phyloP scores from a whole-genome alignment of 2,113 vertebrate genomes.

The Lutjanus erythropterus region DNA sequence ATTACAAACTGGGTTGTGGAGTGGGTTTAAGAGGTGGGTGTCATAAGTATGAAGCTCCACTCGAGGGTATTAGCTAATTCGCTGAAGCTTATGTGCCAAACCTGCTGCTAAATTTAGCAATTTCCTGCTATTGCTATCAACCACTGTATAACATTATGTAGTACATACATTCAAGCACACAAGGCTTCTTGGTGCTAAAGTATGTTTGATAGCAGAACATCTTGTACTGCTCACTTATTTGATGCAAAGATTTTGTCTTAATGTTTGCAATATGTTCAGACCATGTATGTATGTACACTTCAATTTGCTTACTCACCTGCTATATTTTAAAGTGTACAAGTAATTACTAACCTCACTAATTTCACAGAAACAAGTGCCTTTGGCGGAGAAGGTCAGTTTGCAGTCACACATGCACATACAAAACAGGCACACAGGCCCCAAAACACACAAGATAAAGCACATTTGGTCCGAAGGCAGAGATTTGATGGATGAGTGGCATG shows the following conservation, averaged over 20 bases:
- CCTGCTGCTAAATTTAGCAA: neutral
- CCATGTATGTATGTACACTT: neutral
- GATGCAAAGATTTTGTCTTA: neutral
- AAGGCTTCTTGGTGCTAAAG: too few relatives aligned
- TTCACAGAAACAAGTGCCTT: constrained; percentile 7
- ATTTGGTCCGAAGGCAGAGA: constrained; percentile 35
- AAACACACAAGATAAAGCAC: constrained; percentile 35
- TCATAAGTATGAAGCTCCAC: neutral
- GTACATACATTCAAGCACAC: neutral
- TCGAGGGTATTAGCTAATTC: neutral
- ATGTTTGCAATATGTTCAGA: neutral
- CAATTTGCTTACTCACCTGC: neutral
- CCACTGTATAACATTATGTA: neutral
- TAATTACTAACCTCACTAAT: neutral
- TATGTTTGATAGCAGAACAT: neutral
- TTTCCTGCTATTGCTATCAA: neutral
- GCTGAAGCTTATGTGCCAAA: neutral
- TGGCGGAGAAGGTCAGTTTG: constrained; percentile 31
- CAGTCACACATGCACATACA: neutral
- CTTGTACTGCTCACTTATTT: neutral
- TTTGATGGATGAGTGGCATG: constrained; percentile 49
- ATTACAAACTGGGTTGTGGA: neutral
- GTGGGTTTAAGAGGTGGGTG: neutral
- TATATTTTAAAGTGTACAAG: neutral
- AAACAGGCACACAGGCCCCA: neutral